Evolutionary conservation across 2,113 vertebrate species (phyloP), one percentile per base, ranked within the genome.

Genomic region (Lutjanus erythropterus): DNA sequence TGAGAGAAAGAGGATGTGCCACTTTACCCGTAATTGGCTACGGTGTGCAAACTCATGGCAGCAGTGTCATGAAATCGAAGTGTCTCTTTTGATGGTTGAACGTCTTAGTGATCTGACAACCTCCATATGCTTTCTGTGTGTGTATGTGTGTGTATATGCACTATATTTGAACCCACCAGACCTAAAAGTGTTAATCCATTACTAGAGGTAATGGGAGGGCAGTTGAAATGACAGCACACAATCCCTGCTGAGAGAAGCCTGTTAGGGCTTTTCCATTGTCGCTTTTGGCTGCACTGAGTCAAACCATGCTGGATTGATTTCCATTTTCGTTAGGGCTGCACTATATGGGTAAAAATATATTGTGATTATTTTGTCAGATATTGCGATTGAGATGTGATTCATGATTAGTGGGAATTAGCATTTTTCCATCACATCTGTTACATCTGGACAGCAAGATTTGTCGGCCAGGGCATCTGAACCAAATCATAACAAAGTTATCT

Each of bases 1-100:
- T 23, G 58, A 33, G 61, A 83, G 71, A 80, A 61, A 71, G 75
- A 80, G 65, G 65, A 89, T 42, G 65, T 61, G 74, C 41, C 21
- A 44, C 80, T 86, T 86, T 83, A 78, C 69, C 70, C 37, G 5
- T 87, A 85, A 91, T 83, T 90, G 90, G 60, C 72, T 49, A 33
- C 50, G 56, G 35, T 58, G 71, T 78, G 83, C 61, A 79, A 72
- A 81, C 62, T 61, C 80, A 49, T 21, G 52, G 61, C 50, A 49
- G 68, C n/a, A 10, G 19, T 8, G 41, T 46, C 72, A 78, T 77
- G 42, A 87, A 78, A 83, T 82, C 29, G 2, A 73, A 75, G 29
- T 55, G 61, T 71, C 47, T 77, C 27, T 70, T 75, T 75, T 70
- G 59, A 58, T 60, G 0, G 41, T 14, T 46, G 55, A 75, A 53